phyloP scores from a whole-genome alignment of 2,888 invertebrate species.

The Drosophila nr. fundita region DNA sequence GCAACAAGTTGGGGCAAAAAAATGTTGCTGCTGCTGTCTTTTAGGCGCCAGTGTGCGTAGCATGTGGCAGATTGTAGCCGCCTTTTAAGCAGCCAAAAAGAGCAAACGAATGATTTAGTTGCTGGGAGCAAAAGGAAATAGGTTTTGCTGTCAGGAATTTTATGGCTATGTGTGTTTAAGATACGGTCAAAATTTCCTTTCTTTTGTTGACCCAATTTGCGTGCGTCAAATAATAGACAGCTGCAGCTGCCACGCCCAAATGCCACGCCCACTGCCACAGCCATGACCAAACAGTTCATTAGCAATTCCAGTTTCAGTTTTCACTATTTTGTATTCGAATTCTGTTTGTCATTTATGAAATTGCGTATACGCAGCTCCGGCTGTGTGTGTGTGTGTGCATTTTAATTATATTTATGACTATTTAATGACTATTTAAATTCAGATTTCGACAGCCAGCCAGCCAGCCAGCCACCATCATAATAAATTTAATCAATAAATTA shows the following conservation, averaged over 20 bases:
- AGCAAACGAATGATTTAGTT: conserved; percentile 61
- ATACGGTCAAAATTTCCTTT: background rate
- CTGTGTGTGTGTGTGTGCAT: conserved; percentile 7
- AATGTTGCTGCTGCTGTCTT: conserved; percentile 33
- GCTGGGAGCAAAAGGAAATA: background rate
- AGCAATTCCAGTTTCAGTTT: conserved; percentile 48
- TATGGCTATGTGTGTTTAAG: conserved; percentile 14
- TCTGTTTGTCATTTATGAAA: conserved; percentile 38
- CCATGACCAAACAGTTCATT: conserved; percentile 44
- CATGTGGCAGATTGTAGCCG: conserved; percentile 59
- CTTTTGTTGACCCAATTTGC: conserved; percentile 22
- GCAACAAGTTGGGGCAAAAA: conserved; percentile 61
- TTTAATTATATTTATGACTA: conserved; percentile 65
- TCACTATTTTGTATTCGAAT: conserved; percentile 4
- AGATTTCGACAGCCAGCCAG: conserved; percentile 36
- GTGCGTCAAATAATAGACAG: conserved; percentile 14
- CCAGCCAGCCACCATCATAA: conserved; percentile 10
- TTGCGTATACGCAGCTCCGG: background rate
- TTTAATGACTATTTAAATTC: conserved; percentile 63
- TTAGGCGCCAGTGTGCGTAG: conserved; percentile 45
- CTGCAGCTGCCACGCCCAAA: conserved; percentile 26
- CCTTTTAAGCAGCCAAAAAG: conserved; percentile 56
- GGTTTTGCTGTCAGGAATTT: background rate
- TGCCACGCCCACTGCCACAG: conserved; percentile 2
- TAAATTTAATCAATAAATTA: conserved; percentile 67